Conservation (phyloP, 2,888 invertebrate species). For the Carabus problematicus region DNA sequence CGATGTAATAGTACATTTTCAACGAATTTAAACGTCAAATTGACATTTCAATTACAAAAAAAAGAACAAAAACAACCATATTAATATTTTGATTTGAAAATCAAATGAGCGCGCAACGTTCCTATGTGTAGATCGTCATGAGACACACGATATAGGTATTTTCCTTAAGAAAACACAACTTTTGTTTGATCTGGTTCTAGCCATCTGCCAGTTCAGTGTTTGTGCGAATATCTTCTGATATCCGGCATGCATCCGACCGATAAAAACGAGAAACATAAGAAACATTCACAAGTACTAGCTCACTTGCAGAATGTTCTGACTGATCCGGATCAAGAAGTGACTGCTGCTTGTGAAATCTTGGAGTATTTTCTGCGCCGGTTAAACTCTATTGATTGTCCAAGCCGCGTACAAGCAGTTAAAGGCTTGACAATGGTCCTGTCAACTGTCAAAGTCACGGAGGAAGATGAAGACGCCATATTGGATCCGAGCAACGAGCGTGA, state of each 20-base stretch:
- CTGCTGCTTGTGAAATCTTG: slow-evolving; percentile 81
- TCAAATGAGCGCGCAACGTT: too few species aligned
- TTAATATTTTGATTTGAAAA: too few species aligned
- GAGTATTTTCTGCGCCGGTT: slow-evolving; percentile 88
- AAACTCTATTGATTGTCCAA: slow-evolving; percentile 80
- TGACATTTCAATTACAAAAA: too few species aligned
- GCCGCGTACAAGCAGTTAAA: slow-evolving; percentile 78
- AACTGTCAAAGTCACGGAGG: slow-evolving; percentile 57
- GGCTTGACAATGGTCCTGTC: slow-evolving; percentile 55
- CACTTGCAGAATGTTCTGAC: slow-evolving; percentile 68
- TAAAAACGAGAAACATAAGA: slow-evolving; percentile 73
- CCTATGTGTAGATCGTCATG: too few species aligned
- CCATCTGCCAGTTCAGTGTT: slow-evolving; percentile 94
- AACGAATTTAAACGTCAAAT: too few species aligned
- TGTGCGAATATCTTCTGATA: slow-evolving; percentile 92
- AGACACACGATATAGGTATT: too few species aligned
- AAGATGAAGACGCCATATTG: slow-evolving; percentile 50
- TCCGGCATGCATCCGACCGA: slow-evolving; percentile 64
- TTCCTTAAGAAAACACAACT: slow-evolving; percentile 17
- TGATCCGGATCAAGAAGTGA: slow-evolving; percentile 59
- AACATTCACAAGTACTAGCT: slow-evolving; percentile 68
- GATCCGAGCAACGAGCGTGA: slow-evolving; percentile 9
- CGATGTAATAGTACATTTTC: too few species aligned
- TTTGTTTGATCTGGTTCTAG: slow-evolving; percentile 59
- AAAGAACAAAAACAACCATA: too few species aligned